phyloP scores from a whole-genome alignment of 2,888 invertebrate species.

The Lasioglossum pauxillum region DNA sequence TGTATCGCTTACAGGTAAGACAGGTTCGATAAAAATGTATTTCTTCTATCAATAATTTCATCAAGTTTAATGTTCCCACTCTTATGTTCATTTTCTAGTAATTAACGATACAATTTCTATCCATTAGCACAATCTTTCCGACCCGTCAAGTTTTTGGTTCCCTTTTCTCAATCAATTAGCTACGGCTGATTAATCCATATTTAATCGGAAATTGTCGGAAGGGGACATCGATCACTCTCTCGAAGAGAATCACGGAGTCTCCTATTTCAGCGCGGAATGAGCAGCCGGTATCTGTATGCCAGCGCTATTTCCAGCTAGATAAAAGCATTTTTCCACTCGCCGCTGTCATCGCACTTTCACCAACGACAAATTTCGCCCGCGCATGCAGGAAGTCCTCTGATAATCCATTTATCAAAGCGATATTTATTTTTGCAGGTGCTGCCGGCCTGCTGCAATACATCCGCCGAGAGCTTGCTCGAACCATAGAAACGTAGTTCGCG shows the following conservation, averaged over 20 bases:
- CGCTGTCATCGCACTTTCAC: conserved; percentile 47
- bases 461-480: conserved; percentile 30
- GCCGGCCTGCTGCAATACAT: conserved; percentile 44
- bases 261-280: neutral
- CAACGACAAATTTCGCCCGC: conserved; percentile 55
- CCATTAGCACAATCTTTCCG: conserved; percentile 25
- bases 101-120: conserved; percentile 18
- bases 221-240: conserved; percentile 38
- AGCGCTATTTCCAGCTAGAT: conserved; percentile 40
- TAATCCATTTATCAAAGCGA: conserved; percentile 71
- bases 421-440: conserved; percentile 73
- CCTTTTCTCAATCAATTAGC: conserved; percentile 39
- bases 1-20: no score
- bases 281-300: conserved; percentile 1
- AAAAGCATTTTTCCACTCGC: conserved; percentile 27
- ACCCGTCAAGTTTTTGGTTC: conserved; percentile 7
- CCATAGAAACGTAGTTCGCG: conserved; percentile 42
- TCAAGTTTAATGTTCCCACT: neutral
- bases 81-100: neutral
- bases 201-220: conserved; percentile 32
- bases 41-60: neutral
- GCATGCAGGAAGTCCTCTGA: conserved; percentile 69
- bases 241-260: conserved; percentile 2
- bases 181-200: conserved; percentile 6
- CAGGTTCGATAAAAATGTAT: neutral